A percentile compares a stretch with the other conserved stretches of the same genome.
Evolutionary conservation across 92 coral and sea anemone species (phyloP).

Genomic region (Diadumene lineata): DNA sequence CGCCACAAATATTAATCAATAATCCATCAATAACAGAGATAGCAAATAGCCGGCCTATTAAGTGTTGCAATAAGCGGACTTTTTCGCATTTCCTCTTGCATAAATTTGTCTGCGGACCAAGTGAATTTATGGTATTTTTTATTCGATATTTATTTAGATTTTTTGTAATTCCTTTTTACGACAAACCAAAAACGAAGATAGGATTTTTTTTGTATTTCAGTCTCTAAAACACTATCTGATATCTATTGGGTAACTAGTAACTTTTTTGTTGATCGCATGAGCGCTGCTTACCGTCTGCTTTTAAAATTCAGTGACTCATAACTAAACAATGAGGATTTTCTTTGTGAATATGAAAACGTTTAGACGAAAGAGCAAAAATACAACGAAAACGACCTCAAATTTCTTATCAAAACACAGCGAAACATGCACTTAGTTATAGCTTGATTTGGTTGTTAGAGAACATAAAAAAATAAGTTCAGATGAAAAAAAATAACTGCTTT

Average conservation of each 20-base stretch:
- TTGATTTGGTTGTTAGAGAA: not conserved
- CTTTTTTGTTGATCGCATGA: constrained; percentile 15
- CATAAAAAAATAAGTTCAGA: too few relatives aligned
- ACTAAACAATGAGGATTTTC: not conserved
- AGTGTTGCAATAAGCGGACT: too few relatives aligned
- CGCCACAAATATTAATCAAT: too few relatives aligned
- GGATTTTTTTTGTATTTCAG: not conserved
- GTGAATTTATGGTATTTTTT: too few relatives aligned
- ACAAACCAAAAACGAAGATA: not conserved
- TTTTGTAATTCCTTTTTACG: too few relatives aligned
- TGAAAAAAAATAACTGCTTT: not conserved
- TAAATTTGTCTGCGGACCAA: not conserved
- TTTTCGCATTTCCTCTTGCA: too few relatives aligned
- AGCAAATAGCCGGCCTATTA: too few relatives aligned
- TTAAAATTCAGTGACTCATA: constrained; percentile 10
- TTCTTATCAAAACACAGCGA: not conserved
- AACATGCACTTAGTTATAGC: not conserved
- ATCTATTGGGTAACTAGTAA: not conserved
- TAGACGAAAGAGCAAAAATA: not conserved
- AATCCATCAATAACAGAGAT: not conserved
- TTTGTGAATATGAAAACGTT: not conserved
- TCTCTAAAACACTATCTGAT: too few relatives aligned
- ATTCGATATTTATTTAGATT: too few relatives aligned
- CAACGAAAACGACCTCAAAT: not conserved
- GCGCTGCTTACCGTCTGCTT: constrained; percentile 5